These are phyloP conservation scores for Phrynocephalus forsythii DNA, from an alignment of 2,797 vertebrate species.

Conservation along the genomic window DNA sequence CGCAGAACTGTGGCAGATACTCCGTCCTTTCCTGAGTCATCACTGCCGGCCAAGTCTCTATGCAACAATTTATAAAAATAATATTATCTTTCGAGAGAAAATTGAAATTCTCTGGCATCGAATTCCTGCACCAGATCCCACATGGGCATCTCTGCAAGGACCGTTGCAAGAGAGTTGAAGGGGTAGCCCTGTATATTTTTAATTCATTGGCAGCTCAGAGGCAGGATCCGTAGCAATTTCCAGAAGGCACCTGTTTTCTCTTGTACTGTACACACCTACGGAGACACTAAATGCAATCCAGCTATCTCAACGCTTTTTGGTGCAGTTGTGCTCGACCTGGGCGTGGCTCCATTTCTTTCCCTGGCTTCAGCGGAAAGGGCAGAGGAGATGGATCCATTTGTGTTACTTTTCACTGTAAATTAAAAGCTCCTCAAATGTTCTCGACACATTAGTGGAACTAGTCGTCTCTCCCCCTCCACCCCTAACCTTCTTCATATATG, in stretches of 20 bases:
- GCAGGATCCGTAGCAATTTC: background rate
- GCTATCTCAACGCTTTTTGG: background rate
- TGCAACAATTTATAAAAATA: background rate
- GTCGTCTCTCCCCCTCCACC: slow-evolving; percentile 6
- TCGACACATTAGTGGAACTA: slow-evolving; percentile 3
- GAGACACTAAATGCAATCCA: slow-evolving; percentile 14
- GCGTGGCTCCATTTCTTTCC: background rate
- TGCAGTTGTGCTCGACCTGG: background rate
- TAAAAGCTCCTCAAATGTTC: slow-evolving; percentile 40
- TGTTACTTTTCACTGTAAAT: slow-evolving; percentile 20
- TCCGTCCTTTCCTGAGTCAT: background rate
- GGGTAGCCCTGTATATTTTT: background rate
- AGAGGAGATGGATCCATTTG: background rate
- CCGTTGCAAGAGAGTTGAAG: background rate
- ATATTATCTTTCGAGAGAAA: background rate
- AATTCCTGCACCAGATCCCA: slow-evolving; percentile 1
- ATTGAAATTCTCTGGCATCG: background rate
- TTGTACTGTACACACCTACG: slow-evolving; percentile 36
- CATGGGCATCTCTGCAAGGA: background rate
- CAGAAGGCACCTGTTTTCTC: slow-evolving; percentile 12
- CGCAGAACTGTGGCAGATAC: background rate
- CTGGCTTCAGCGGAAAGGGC: slow-evolving; percentile 25
- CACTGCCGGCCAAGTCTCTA: background rate
- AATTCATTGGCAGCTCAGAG: background rate
- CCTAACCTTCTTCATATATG: slow-evolving; percentile 50